Base-by-base conservation (phyloP, 2,113 vertebrate species). In the Cercocebus atys region DNA sequence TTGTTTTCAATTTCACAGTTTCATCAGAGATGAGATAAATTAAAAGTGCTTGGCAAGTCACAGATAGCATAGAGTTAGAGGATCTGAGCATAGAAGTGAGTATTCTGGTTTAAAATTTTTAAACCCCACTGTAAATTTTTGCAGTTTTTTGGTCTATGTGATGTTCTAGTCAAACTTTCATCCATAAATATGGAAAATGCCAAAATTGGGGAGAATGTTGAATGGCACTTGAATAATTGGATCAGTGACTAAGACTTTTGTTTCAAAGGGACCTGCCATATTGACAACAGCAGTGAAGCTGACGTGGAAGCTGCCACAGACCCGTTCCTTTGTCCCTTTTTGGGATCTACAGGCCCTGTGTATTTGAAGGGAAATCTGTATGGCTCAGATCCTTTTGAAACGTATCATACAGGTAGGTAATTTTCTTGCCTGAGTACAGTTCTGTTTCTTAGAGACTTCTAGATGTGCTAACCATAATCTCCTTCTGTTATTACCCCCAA, bases 261-360 rank as follows among this genome's bases (percentile, higher is more conserved):
- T 97, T 96, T 92, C 97, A 82, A 98, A 99, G 99, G 99, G 57
- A 97, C 99, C 86, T 99, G 99, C 90, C 99, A 99, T 72, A 93
- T 99, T 91, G 99, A 99, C 93, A 99, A 99, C 12, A 98, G 99
- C 97, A 99, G 99, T 93, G 99, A 99, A 95, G 98, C 98, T 0
- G 99, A 99, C 27, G 81, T 99, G 97, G 99, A 99, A 89, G 99
- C 98, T 17, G 98, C 98, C 78, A 98, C 99, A 0, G 99, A 99
- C 93, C 99, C 99, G 0, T 99, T 99, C 80, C 98, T 99, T 0
- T 99, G 99, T 97, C 99, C 99, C 73, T 99, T 99, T 78, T 96
- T 99, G 98, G 99, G 99, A 2, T 98, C 99, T 8, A 96, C 99
- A 0, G 98, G 99, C n/a, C 99, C 99, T 5, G 96, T 98, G 52